phyloP scores from a whole-genome alignment of 2,113 vertebrate species.

The Myotis yumanensis region DNA sequence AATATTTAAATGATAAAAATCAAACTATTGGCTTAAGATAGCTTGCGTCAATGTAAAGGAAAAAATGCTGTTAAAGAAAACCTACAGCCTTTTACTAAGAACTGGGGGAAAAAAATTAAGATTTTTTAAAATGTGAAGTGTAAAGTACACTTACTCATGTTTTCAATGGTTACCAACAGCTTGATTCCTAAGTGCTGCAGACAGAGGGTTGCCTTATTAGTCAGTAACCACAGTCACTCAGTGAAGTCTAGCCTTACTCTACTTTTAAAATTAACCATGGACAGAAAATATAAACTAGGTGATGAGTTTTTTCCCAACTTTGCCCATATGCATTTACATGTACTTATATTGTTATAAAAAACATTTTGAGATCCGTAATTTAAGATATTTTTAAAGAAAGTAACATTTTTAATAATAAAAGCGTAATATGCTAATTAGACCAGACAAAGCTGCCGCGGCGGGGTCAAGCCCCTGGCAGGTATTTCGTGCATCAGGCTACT shows the following conservation, averaged over 20 bases:
- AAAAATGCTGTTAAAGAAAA: conserved; percentile 27
- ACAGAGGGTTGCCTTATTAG: not conserved
- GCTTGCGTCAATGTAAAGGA: not conserved
- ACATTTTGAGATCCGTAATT: not conserved
- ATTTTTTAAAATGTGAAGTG: not conserved
- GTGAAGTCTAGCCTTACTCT: not conserved
- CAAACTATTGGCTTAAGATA: not conserved
- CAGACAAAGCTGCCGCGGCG: fast-evolving
- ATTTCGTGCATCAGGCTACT: too few species aligned
- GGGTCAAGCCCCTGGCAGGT: too few species aligned
- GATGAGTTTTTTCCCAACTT: not conserved
- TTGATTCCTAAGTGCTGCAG: not conserved
- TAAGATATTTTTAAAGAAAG: conserved; percentile 36
- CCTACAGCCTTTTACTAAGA: not conserved
- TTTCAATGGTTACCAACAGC: not conserved
- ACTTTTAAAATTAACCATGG: not conserved
- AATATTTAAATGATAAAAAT: conserved; percentile 10
- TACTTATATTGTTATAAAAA: not conserved
- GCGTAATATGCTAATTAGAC: too few species aligned
- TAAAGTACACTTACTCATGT: not conserved
- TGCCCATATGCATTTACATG: not conserved
- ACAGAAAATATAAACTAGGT: not conserved
- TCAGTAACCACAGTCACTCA: not conserved
- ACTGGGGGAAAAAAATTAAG: not conserved
- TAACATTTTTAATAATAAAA: not conserved